These are phyloP conservation scores for Brevipalpus yothersi DNA, from an alignment of 1,140 invertebrate genomes.

Conservation along the genomic window DNA sequence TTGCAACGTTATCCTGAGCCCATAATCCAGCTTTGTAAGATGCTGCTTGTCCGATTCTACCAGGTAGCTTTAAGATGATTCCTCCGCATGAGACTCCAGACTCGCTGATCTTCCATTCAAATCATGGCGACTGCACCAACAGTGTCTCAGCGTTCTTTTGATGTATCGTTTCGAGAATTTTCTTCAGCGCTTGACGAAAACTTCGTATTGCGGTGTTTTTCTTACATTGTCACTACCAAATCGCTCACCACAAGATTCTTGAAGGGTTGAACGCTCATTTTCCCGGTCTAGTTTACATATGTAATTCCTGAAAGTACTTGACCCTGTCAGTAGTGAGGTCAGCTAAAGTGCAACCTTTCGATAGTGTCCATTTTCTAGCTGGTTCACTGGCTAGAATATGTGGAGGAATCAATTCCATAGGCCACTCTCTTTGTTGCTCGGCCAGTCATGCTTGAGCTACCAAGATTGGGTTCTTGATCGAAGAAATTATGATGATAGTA, in stretches of 20 bases:
- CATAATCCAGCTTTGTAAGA: conserved; percentile 64
- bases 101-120: conserved; percentile 45
- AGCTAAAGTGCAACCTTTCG: conserved; percentile 14
- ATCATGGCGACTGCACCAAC: conserved; percentile 73
- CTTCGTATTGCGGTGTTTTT: background rate
- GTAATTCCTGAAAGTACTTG: no score
- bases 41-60: conserved; percentile 58
- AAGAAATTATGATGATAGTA: no score
- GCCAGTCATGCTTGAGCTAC: conserved; percentile 20
- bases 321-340: conserved; percentile 2
- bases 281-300: background rate
- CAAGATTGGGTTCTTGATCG: conserved; percentile 23
- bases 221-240: no score
- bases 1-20: conserved; percentile 43
- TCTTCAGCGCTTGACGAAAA: no score
- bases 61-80: conserved; percentile 64
- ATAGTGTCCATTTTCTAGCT: conserved; percentile 45
- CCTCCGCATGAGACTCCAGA: conserved; percentile 77
- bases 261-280: background rate
- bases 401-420: conserved; percentile 22
- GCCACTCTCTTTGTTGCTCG: conserved; percentile 17
- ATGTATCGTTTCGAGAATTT: conserved; percentile 5
- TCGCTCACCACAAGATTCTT: background rate
- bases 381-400: conserved; percentile 49
- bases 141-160: conserved; percentile 38